Evolutionary conservation across 2,797 vertebrate genomes (phyloP).

Genomic region (Arnoldichthys spilopterus): DNA sequence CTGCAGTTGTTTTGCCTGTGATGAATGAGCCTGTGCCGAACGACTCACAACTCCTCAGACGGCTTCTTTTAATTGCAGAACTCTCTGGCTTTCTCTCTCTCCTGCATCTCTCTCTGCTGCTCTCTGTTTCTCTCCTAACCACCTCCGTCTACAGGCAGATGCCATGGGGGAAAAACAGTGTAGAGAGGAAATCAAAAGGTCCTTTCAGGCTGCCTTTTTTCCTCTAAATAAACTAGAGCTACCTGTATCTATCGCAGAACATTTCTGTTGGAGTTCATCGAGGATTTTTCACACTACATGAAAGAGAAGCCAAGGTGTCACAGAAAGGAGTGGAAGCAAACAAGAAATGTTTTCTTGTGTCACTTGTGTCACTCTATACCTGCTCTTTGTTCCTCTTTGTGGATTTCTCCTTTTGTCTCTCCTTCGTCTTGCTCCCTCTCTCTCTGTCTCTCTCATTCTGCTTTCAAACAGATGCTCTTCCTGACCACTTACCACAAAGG

Average conservation of each 20-base stretch:
- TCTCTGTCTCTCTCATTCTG: conserved; percentile 13
- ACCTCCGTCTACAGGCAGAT: conserved; percentile 34
- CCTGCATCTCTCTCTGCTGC: conserved; percentile 48
- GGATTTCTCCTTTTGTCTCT: background rate
- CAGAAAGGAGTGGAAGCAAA: background rate
- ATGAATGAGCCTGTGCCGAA: conserved; percentile 63
- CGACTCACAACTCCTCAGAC: conserved; percentile 50
- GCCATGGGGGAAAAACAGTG: conserved; percentile 48
- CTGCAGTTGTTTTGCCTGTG: conserved; percentile 54
- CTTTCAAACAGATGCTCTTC: conserved; percentile 10
- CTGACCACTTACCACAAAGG: conserved; percentile 44
- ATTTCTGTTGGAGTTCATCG: conserved; percentile 22
- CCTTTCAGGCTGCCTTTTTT: conserved; percentile 12
- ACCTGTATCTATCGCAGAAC: conserved; percentile 17
- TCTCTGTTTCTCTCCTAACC: conserved; percentile 19
- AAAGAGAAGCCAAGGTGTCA: background rate
- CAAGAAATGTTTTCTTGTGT: background rate
- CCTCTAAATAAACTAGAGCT: background rate
- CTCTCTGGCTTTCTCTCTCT: conserved; percentile 40
- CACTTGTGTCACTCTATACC: background rate
- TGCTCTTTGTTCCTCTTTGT: background rate
- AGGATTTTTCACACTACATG: background rate
- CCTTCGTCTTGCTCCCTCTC: background rate
- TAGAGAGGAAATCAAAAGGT: conserved; percentile 48
- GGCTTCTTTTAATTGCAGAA: conserved; percentile 66